Conservation (phyloP, 1,140 invertebrate species). For the Homarus americanus region DNA sequence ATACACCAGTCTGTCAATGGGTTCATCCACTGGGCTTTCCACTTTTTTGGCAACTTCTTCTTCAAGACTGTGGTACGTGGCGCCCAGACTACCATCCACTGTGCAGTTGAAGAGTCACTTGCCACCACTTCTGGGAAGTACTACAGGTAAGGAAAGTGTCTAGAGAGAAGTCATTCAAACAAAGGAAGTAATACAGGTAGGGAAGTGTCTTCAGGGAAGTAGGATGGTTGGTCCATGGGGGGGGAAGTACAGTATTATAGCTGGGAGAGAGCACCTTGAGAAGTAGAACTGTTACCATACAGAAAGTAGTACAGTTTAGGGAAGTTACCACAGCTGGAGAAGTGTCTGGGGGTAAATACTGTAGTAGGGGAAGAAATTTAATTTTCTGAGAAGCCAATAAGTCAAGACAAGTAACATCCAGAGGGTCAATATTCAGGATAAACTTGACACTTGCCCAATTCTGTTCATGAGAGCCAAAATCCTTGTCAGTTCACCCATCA, state of each 20-base stretch:
- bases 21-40: slow-evolving; percentile 76
- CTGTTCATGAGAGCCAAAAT: too few relatives aligned
- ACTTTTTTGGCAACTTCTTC: slow-evolving; percentile 84
- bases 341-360: too few relatives aligned
- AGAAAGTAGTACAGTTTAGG: too few relatives aligned
- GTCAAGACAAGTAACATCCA: too few relatives aligned
- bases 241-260: background rate
- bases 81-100: slow-evolving; percentile 86
- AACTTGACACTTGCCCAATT: too few relatives aligned
- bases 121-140: slow-evolving; percentile 85
- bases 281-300: too few relatives aligned
- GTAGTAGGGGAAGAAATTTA: background rate
- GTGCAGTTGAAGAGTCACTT: slow-evolving; percentile 85
- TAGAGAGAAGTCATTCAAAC: background rate
- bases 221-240: background rate
- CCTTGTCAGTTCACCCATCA: too few relatives aligned
- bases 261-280: too few relatives aligned
- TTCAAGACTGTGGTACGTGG: slow-evolving; percentile 86
- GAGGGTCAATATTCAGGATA: too few relatives aligned
- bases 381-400: too few relatives aligned
- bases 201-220: background rate
- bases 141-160: slow-evolving; percentile 79
- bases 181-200: too few relatives aligned
- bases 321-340: too few relatives aligned
- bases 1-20: slow-evolving; percentile 82